Conservation (phyloP, 1,140 invertebrate species). For the Neodiprion pinetum region DNA sequence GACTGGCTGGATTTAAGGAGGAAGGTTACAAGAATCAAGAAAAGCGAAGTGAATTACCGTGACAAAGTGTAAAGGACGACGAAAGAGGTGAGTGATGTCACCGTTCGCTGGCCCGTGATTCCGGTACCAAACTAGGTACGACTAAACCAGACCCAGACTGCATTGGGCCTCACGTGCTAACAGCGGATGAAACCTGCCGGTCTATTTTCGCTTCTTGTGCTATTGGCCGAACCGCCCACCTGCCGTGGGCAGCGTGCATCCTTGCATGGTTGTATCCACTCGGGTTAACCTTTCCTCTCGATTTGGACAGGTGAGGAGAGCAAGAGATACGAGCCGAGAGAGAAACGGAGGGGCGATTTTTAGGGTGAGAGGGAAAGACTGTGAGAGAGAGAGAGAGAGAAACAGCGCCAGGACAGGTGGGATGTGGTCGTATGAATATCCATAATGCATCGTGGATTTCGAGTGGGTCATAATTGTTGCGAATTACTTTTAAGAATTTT, state of each 20-base stretch:
- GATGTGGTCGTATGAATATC: background rate
- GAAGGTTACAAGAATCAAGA: too few relatives aligned
- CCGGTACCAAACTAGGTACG: background rate
- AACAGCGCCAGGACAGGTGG: background rate
- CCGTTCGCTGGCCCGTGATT: slow-evolving; percentile 6
- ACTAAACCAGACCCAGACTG: background rate
- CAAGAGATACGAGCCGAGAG: background rate
- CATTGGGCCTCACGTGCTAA: background rate
- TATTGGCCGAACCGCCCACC: background rate
- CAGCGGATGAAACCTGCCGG: background rate
- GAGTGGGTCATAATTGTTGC: too few relatives aligned
- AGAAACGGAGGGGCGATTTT: background rate
- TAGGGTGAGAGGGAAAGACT: background rate
- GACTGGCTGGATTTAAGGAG: too few relatives aligned
- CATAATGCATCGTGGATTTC: too few relatives aligned
- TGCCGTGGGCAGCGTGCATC: background rate
- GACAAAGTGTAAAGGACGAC: background rate
- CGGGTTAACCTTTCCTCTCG: background rate
- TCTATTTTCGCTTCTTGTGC: background rate
- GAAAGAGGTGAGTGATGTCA: background rate
- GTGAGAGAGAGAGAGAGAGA: background rate
- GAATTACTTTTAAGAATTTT: too few relatives aligned
- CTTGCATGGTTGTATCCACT: background rate
- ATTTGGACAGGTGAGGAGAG: background rate
- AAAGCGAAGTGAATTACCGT: background rate